phyloP scores from a whole-genome alignment of 2,797 vertebrate species.

The Glossophaga mutica region DNA sequence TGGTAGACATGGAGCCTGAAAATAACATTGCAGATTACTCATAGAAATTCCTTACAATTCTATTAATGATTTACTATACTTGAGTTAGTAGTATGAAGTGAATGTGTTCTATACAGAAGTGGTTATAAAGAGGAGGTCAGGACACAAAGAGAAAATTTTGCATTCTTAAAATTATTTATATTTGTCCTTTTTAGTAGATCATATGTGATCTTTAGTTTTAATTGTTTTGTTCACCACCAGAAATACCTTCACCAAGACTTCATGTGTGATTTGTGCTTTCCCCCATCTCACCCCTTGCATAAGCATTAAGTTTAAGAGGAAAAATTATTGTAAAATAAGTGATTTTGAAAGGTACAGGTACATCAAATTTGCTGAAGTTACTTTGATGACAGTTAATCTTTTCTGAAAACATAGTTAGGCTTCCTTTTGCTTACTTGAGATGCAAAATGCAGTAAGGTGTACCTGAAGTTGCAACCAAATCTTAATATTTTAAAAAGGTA shows the following conservation, averaged over 20 bases:
- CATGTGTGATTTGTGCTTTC: not conserved
- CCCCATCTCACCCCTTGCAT: not conserved
- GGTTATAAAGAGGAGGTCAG: conserved; percentile 17
- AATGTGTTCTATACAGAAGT: not conserved
- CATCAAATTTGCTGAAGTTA: not conserved
- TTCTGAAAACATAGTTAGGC: not conserved
- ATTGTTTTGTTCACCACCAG: not conserved
- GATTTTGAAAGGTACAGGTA: conserved; percentile 11
- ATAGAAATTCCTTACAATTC: not conserved
- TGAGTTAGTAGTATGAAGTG: conserved; percentile 18
- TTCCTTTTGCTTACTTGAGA: not conserved
- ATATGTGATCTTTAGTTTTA: not conserved
- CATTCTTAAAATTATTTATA: not conserved
- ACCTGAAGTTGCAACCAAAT: not conserved
- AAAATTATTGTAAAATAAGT: conserved; percentile 3
- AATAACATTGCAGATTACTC: conserved; percentile 4
- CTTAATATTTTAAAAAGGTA: not conserved
- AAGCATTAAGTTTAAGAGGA: conserved; percentile 39
- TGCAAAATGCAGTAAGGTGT: not conserved
- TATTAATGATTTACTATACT: conserved; percentile 7
- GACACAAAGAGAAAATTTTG: not conserved
- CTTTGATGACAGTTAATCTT: conserved; percentile 14
- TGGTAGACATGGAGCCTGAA: not conserved
- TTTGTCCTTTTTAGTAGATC: not conserved
- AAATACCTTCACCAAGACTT: not conserved